A percentile compares a stretch with the other conserved stretches of the same genome.
These are phyloP conservation scores for Micrasema minimum DNA, from an alignment of 1,140 invertebrate species.

Conservation along the genomic window DNA sequence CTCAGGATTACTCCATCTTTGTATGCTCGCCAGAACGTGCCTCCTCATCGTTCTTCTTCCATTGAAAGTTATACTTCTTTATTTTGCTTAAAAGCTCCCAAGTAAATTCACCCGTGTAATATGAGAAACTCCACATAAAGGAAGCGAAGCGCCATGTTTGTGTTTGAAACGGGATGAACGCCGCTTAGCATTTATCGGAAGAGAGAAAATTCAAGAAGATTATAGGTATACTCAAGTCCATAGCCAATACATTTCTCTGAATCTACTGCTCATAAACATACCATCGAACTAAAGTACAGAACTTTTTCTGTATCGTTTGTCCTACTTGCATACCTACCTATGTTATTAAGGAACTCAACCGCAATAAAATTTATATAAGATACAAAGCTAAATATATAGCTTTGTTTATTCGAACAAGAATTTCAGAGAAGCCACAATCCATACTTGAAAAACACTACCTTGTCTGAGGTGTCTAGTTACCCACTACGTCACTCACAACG, in stretches of 20 bases:
- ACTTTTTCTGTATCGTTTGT: too few species aligned
- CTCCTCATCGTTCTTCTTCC: constrained; percentile 9
- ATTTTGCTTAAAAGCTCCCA: constrained; percentile 32
- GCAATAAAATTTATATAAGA: too few species aligned
- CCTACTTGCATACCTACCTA: too few species aligned
- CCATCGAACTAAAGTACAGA: too few species aligned
- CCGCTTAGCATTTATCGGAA: constrained; percentile 28
- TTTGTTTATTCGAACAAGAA: too few species aligned
- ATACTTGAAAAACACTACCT: too few species aligned
- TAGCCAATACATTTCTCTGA: not conserved
- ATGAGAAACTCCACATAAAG: constrained; percentile 23
- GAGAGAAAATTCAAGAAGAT: constrained; percentile 17
- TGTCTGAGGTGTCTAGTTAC: too few species aligned
- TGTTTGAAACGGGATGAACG: constrained; percentile 20
- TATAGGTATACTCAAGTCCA: constrained; percentile 8
- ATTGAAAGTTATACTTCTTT: constrained; percentile 25
- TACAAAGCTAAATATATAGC: too few species aligned
- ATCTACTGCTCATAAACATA: too few species aligned
- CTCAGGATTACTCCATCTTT: constrained; percentile 1
- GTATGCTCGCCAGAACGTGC: constrained; percentile 6
- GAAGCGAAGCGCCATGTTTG: constrained; percentile 27
- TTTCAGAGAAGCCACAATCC: too few species aligned
- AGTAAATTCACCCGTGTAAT: constrained; percentile 36
- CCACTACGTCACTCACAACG: too few species aligned
- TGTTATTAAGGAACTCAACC: too few species aligned